Evolutionary conservation across 2,797 vertebrate genomes (phyloP), one percentile per base, ranked within the genome.

Genomic region (Cyclopterus lumpus): DNA sequence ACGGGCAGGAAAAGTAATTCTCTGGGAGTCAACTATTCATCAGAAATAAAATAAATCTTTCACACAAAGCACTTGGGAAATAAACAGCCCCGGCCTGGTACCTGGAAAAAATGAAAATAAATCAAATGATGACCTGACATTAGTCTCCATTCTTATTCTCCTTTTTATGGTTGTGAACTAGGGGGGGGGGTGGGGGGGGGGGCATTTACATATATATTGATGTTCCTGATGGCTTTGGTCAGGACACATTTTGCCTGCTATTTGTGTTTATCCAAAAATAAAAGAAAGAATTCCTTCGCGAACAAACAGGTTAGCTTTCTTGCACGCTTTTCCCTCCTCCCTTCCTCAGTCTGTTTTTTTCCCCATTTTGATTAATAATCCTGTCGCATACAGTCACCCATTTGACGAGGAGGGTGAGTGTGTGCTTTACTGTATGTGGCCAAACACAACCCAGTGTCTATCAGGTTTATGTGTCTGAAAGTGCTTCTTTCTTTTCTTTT

Each of bases 141-240:
- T 86, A 75, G 74, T 85, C 74, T 72, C 49, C 66, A 75, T 73
- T 82, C 74, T 73, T 62, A 58, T 71, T 46, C 63, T 70, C 3
- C 54, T 75, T 78, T 85, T 77, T 84, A 79, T 65, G 75, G 68
- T 22, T 18, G 38, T 70, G 73, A 83, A 68, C 49, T 40, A 61
- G 34, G 40, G 48, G n/a, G n/a, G n/a, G n/a, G n/a, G n/a, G n/a
- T n/a, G n/a, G n/a, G n/a, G n/a, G n/a, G n/a, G n/a, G n/a, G 46
- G 3, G 36, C 36, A 91, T 92, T 92, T 90, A 80, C 87, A 92
- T 90, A 84, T 92, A 91, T 88, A 91, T 91, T 83, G 88, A 82
- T 89, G 79, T 75, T 75, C 72, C 67, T 85, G 75, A 74, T 51
- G 67, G 38, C 54, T 75, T 66, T 11, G 65, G 36, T 72, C 75